These are phyloP conservation scores for Myotis lucifugus DNA, from an alignment of 2,113 vertebrate genomes.

Conservation along the genomic window DNA sequence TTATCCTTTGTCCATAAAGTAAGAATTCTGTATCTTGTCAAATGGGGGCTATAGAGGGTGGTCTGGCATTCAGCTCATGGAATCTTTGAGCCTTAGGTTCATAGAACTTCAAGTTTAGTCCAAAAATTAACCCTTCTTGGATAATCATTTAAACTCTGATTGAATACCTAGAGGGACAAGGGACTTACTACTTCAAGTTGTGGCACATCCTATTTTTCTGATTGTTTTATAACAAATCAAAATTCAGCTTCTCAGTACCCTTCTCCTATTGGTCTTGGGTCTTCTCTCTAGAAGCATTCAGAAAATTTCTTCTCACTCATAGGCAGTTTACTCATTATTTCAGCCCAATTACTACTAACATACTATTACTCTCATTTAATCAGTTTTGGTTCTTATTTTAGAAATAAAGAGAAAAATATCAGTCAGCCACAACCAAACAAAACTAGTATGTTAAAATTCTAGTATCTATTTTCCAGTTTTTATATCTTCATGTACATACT, in stretches of 20 bases:
- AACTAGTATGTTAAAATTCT: background rate
- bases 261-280: background rate
- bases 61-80: background rate
- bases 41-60: background rate
- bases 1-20: background rate
- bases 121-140: background rate
- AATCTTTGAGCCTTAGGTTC: background rate
- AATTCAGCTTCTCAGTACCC: background rate
- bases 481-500: background rate
- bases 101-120: background rate
- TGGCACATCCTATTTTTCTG: background rate
- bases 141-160: background rate
- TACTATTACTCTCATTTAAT: background rate
- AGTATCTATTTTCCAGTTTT: background rate
- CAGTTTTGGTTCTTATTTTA: background rate
- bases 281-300: background rate
- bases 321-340: background rate
- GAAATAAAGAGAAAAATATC: constrained; percentile 15
- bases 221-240: background rate
- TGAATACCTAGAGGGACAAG: background rate
- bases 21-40: background rate
- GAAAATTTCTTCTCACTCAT: background rate
- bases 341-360: background rate
- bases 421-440: background rate
- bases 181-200: background rate